Evolutionary conservation across 2,888 invertebrate genomes (phyloP), one percentile per base, ranked within the genome.

Genomic region (Hypercompe scribonia): DNA sequence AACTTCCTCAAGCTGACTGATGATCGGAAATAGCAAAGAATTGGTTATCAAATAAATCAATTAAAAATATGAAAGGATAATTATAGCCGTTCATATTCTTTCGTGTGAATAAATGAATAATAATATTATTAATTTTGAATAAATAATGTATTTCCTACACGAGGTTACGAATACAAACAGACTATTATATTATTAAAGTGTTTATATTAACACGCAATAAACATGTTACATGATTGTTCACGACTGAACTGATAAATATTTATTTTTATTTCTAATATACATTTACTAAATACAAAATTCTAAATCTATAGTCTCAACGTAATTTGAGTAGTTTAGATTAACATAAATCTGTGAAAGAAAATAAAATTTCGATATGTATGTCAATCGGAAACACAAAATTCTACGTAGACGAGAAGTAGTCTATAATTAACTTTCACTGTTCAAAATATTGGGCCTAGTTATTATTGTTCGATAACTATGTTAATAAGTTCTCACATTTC

Each of bases 341-440:
- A 42, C 42, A 42, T 46, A 46, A 46, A n/a, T n/a, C n/a, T n/a
- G n/a, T n/a, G n/a, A 46, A 36, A 18, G 33, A 36, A 42, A 75
- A 70, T 70, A 78, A 74, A 67, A 68, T 65, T 58, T 46, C 28
- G 68, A 66, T 66, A 63, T 34, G 50, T 28, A 61, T 42, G 21
- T 66, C 42, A 31, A 46, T 61, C 28, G 18, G 36, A 58, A 28
- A 61, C 15, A 31, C 61, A 42, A 65, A 77, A 81, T 82, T 84
- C 88, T 88, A 84, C 89, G 46, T 1, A 13, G 13, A 15, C 39
- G 11, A 3, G 5, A 86, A 88, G 88, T 73, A 85, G 86, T 77
- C 74, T 78, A 83, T 89, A 87, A 91, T 90, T 88, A 88, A 91
- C 94, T 94, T 94, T 94, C 94, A 86, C 93, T 86, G 65, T 74